phyloP scores from a whole-genome alignment of 1,140 invertebrate genomes.

The Phthorimaea operculella region DNA sequence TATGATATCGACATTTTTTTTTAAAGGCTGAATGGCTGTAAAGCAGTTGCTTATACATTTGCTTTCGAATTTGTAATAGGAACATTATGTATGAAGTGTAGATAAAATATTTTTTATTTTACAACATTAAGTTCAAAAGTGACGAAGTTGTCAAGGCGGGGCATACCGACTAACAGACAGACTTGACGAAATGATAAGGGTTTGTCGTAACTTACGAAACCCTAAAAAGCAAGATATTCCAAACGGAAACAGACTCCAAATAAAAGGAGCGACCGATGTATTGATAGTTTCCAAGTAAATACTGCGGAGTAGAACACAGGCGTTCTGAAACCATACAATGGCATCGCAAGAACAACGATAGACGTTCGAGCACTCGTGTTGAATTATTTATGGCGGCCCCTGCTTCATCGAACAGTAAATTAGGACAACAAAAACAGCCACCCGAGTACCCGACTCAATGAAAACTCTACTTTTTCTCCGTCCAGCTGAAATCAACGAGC shows the following conservation, averaged over 20 bases:
- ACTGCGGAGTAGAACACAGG: slow-evolving; percentile 19
- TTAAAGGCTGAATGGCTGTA: no score
- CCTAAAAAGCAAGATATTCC: no score
- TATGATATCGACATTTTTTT: no score
- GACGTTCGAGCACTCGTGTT: slow-evolving; percentile 34
- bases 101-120: no score
- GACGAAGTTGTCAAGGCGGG: no score
- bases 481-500: slow-evolving; percentile 16
- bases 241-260: slow-evolving; percentile 12
- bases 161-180: no score
- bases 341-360: slow-evolving; percentile 37
- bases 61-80: no score
- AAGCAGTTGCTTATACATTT: no score
- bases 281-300: slow-evolving; percentile 5
- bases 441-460: slow-evolving; percentile 28
- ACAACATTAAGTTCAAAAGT: no score
- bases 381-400: slow-evolving; percentile 57
- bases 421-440: slow-evolving; percentile 46
- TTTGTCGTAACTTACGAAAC: neutral
- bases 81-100: no score
- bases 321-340: slow-evolving; percentile 35
- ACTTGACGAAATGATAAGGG: no score
- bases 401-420: slow-evolving; percentile 48
- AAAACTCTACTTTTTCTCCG: slow-evolving; percentile 23
- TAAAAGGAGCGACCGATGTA: slow-evolving; percentile 9